Conservation (phyloP, 2,797 vertebrate species). For the Corythornis leucogaster region DNA sequence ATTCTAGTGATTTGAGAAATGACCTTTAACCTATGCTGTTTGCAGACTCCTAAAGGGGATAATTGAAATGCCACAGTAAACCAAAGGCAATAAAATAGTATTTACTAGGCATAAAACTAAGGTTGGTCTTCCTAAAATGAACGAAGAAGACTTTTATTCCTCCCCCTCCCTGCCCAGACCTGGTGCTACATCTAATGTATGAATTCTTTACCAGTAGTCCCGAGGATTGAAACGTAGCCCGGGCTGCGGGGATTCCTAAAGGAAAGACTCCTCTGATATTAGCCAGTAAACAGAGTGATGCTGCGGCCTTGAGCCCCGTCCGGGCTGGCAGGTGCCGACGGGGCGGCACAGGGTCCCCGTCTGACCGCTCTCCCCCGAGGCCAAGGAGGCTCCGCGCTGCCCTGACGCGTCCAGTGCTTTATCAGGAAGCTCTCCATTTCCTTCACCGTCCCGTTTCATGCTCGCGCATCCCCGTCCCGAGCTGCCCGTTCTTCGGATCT, state of each 20-base stretch:
- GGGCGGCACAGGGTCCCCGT: neutral
- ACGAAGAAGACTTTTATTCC: constrained; percentile 16
- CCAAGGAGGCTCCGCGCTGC: neutral
- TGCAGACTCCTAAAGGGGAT: constrained; percentile 79
- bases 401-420: neutral
- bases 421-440: neutral
- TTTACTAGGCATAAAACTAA: constrained; percentile 79
- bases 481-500: neutral
- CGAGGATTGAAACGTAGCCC: constrained; percentile 9
- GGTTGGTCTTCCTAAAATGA: constrained; percentile 73
- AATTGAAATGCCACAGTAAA: constrained; percentile 81
- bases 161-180: neutral
- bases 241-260: neutral
- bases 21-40: constrained; percentile 77
- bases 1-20: constrained; percentile 81
- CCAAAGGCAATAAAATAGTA: constrained; percentile 82
- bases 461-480: neutral
- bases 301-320: neutral
- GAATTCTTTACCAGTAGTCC: constrained; percentile 60
- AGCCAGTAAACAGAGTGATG: neutral
- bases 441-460: neutral
- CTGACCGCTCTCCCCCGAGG: neutral
- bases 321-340: neutral
- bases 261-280: neutral
- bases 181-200: constrained; percentile 49